Base-by-base conservation (phyloP, 1,140 invertebrate genomes). In the Pseudomyrmex dendroicus region DNA sequence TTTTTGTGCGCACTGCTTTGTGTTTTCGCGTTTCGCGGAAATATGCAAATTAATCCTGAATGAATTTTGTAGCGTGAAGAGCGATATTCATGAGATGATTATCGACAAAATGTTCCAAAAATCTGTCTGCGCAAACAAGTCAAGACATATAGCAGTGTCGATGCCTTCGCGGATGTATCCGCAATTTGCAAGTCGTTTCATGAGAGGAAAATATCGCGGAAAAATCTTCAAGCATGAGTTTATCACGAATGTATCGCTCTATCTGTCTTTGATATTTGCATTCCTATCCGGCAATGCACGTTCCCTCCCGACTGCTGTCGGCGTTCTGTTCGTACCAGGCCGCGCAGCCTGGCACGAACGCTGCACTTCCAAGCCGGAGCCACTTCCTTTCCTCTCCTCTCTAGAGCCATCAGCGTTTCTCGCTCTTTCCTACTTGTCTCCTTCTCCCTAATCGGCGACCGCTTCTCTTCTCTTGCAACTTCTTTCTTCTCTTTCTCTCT, bases 271-370 rank as follows among this genome's bases (percentile, higher is more conserved):
- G 76, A 72, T 80, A 80, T 80, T 80, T 80, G 66, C 76, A 80
- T 80, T 70, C 76, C 74, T 77, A 77, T 68, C 54, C 68, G n/a
- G 68, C 68, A 64, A 74, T 74, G 78, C 70, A 82, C 78, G 52
- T 76, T 78, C 74, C 83, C 54, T 56, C 52, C 46, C 50, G 84
- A 62, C 66, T 78, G 50, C 68, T 59, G 64, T 82, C 83, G 85
- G 61, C 84, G 25, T 66, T 84, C 67, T 74, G 73, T 52, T 56
- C 83, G 91, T 92, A 91, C 92, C 93, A 92, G 91, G 90, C 89
- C 89, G 91, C 89, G 84, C 92, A 83, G 91, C 92, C 93, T 93
- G 93, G 93, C 89, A 93, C 92, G 90, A 92, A 89, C 91, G 89
- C 83, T 92, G 92, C 92, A 92, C 90, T 92, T 92, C 86, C 89